A percentile compares a stretch with the other conserved stretches of the same genome.
phyloP scores from a whole-genome alignment of 1,140 invertebrate genomes.

The Solen grandis region DNA sequence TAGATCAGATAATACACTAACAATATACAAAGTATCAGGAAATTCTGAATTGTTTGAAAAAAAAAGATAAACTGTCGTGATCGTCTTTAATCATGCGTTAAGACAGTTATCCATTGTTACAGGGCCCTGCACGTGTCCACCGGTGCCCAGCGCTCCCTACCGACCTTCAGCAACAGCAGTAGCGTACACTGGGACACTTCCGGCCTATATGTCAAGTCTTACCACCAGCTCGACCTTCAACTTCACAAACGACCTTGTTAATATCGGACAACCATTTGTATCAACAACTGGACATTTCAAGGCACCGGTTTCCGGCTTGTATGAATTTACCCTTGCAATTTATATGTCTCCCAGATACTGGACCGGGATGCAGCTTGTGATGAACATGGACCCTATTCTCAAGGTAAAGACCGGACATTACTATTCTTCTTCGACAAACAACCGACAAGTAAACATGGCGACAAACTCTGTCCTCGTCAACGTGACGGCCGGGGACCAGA shows the following conservation, averaged over 20 bases:
- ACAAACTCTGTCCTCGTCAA: conserved; percentile 44
- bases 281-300: conserved; percentile 13
- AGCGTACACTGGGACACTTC: conserved; percentile 30
- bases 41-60: too few species aligned
- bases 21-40: too few species aligned
- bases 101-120: not conserved
- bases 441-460: conserved; percentile 37
- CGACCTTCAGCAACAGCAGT: not conserved
- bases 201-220: conserved; percentile 9
- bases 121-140: conserved; percentile 34
- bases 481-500: conserved; percentile 34
- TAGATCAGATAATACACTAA: too few species aligned
- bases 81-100: not conserved
- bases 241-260: conserved; percentile 34
- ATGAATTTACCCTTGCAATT: conserved; percentile 35
- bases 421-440: not conserved
- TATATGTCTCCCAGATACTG: conserved; percentile 23
- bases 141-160: not conserved
- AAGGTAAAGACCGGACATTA: conserved; percentile 39
- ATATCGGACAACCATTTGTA: conserved; percentile 29
- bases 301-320: conserved; percentile 40
- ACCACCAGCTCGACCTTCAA: conserved; percentile 16
- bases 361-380: conserved; percentile 32
- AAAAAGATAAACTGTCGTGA: too few species aligned
- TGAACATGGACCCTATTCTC: conserved; percentile 19